These are phyloP conservation scores for Coleophora deauratella DNA, from an alignment of 2,888 invertebrate genomes.

Conservation along the genomic window DNA sequence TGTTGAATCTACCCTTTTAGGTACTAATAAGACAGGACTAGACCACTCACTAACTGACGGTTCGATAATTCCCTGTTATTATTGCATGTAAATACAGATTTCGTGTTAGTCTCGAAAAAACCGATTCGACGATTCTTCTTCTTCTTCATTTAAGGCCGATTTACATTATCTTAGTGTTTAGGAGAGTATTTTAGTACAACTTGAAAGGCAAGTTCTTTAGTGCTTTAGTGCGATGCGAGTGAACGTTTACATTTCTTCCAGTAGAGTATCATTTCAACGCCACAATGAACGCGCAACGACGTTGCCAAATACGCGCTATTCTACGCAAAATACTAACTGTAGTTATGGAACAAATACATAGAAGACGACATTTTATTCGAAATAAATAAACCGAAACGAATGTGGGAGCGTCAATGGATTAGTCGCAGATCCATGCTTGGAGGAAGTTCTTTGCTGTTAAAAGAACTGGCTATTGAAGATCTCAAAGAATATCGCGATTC, in stretches of 20 bases:
- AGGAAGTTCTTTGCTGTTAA: slow-evolving; percentile 2
- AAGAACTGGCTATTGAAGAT: slow-evolving; percentile 6
- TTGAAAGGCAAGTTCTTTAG: too few species aligned
- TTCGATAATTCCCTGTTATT: too few species aligned
- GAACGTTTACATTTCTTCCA: not conserved
- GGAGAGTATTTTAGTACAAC: not conserved
- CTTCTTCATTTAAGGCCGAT: too few species aligned
- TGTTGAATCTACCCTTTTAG: too few species aligned
- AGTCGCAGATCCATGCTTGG: slow-evolving; percentile 2
- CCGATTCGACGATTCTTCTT: too few species aligned
- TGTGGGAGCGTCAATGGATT: slow-evolving; percentile 5
- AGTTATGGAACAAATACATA: not conserved
- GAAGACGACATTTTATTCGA: not conserved
- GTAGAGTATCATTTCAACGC: not conserved
- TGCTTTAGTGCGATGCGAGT: too few species aligned
- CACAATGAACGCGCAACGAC: not conserved
- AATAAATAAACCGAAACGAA: slow-evolving; percentile 4
- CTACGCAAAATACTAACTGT: not conserved
- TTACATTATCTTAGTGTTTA: not conserved
- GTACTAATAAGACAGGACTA: too few species aligned
- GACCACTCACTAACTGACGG: too few species aligned
- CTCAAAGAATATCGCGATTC: not conserved
- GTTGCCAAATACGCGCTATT: not conserved
- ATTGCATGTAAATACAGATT: too few species aligned
- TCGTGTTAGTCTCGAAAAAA: too few species aligned